Base-by-base conservation (phyloP, 30 jellyfish, hydroid and myxozoan species). In the Thelohanellus kitauei region DNA sequence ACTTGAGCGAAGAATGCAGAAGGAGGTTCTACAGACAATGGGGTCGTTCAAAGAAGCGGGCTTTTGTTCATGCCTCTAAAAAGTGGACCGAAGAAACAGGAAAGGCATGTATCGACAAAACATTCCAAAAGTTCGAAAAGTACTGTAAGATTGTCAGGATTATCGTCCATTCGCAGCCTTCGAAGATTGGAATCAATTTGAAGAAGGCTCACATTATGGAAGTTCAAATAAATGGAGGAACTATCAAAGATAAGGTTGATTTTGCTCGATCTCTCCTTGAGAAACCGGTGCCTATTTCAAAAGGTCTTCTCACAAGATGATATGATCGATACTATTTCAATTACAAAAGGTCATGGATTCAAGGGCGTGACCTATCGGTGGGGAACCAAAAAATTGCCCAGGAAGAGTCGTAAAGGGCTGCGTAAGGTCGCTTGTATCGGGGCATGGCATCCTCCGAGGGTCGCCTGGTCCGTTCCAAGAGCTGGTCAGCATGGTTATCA, bases 361-460 rank as follows among this genome's bases (percentile, higher is more conserved):
- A 66, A 55, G 50, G 99, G 99, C 48, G 99, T 82, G 18, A 82
- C 99, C 33, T 82, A 54, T 84, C 65, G 99, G 32, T 82, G 99
- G 99, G 99, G 99, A 11, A 82, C 99, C 53, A 82, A 64, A 64
- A 82, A 82, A 29, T 66, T 82, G n/a, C 99, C 84, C 31, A 51
- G 99, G 14, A 82, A 82, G 64, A 82, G 90, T 21, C 89, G 67
- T 80, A 82, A 82, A 58, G 99, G 99, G 48, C 60, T 82, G 14
- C 73, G 99, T 8, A 82, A 82, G 33, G 99, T 82, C 33, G 99
- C 99, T 22, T 82, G 99, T 56, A 66, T 82, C 49, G 99, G 99
- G 40, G 99, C 99, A 1, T 82, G 99, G 99, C 99, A 82, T 66
- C 99, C 99, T 13, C 86, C 99, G 33, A 54, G 99, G 14, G 90